Base-by-base conservation (phyloP, 1,140 invertebrate species). In the Drosophila kanapiae region DNA sequence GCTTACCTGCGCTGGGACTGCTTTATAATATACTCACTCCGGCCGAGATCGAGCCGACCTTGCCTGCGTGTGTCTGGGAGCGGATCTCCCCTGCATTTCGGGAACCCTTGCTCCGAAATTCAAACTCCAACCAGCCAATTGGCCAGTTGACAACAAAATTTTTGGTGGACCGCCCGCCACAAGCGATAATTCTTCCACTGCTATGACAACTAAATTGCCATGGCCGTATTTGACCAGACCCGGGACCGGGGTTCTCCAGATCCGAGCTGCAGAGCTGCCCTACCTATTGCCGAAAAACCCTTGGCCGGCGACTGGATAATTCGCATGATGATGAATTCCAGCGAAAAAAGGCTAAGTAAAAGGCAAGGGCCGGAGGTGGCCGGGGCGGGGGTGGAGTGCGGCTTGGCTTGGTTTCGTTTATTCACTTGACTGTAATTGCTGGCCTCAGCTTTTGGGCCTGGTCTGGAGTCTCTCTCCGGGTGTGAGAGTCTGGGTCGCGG, bases 141-240 rank as follows among this genome's bases (percentile, higher is more conserved):
- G 84, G 77, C 85, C 38, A 85, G 85, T 90, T 90, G 85, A 90
- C 85, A 90, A 90, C 85, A 90, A 90, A 90, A 90, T 90, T 90
- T 90, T 90, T 79, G 85, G 85, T 85, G 85, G 78, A 80, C 75
- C 85, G 85, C 85, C 85, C 85, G 85, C 86, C 85, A 90, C 85
- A 90, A 90, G 85, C 85, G 81, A 90, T 90, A 90, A 90, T 90
- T 90, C 85, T 90, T 90, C 51, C 67, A 68, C 75, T 90, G 85
- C 85, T 90, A 90, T 90, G 85, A 90, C 85, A 90, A 90, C 85
- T 90, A 90, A 90, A 90, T 90, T 90, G 85, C 81, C 85, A 85
- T 90, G 81, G 75, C 85, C 85, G 83, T 87, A 85, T 85, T 85
- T 85, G 82, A 85, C 61, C 68, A 77, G 57, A 40, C 43, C 35